Conservation (phyloP, 2,113 vertebrate genomes). For the Coregonus clupeaformis region DNA sequence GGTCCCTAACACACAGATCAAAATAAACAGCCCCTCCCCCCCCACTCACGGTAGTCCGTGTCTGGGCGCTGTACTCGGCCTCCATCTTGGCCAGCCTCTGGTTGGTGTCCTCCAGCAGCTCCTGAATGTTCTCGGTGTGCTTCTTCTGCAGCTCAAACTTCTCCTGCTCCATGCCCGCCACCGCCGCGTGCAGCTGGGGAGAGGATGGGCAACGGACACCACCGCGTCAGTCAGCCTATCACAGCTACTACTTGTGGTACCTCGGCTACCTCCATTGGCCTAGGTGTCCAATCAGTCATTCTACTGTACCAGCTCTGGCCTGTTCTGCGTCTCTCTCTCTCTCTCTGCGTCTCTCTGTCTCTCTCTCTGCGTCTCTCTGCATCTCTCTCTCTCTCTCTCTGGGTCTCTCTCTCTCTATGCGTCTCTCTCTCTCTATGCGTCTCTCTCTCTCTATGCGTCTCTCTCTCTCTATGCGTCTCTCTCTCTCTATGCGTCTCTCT, state of each 20-base stretch:
- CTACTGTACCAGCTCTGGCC: not conserved
- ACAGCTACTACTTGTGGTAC: not conserved
- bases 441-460: not conserved
- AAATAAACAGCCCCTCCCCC: too few species aligned
- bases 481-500: not conserved
- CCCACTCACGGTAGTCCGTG: slow-evolving; percentile 79
- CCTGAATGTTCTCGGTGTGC: slow-evolving; percentile 86
- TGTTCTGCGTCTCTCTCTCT: not conserved
- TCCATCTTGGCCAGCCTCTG: slow-evolving; percentile 85
- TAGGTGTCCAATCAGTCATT: not conserved
- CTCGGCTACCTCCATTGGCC: not conserved
- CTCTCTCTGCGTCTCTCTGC: not conserved
- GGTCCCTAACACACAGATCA: too few species aligned
- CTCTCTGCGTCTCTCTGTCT: not conserved
- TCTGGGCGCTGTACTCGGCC: slow-evolving; percentile 78
- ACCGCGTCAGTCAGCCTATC: not conserved
- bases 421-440: not conserved
- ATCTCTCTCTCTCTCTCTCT: not conserved
- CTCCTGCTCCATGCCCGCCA: slow-evolving; percentile 90
- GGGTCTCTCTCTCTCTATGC: not conserved
- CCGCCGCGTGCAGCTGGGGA: slow-evolving; percentile 79
- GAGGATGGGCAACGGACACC: slow-evolving; percentile 2
- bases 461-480: too few species aligned
- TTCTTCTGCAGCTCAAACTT: slow-evolving; percentile 87
- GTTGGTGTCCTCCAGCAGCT: slow-evolving; percentile 88